These are phyloP conservation scores for Pachycephala philippinensis DNA, from an alignment of 2,113 vertebrate genomes.

Conservation along the genomic window DNA sequence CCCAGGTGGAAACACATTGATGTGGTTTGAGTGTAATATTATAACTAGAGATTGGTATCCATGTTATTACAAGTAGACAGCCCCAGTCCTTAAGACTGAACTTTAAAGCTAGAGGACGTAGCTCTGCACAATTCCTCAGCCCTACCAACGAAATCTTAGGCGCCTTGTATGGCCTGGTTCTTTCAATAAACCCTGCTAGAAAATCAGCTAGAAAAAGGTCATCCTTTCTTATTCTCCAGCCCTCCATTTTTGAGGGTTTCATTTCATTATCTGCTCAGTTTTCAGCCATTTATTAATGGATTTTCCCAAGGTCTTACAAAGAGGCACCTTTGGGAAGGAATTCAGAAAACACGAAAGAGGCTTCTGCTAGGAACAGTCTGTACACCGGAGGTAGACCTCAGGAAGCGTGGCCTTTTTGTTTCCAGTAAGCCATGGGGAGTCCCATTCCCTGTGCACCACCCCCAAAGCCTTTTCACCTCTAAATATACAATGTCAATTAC, in stretches of 20 bases:
- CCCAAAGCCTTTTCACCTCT: not conserved
- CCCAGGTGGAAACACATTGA: conserved; percentile 45
- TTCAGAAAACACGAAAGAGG: not conserved
- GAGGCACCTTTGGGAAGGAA: not conserved
- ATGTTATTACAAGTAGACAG: not conserved
- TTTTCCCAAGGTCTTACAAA: not conserved
- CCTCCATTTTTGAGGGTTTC: not conserved
- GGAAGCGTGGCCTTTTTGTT: not conserved
- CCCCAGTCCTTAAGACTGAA: not conserved
- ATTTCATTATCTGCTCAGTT: not conserved
- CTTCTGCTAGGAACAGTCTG: not conserved
- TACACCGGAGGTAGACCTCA: not conserved
- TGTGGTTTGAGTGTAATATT: conserved; percentile 53
- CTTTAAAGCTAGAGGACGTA: not conserved
- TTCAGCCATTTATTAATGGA: not conserved
- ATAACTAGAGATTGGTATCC: conserved; percentile 31
- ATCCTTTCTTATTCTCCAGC: not conserved
- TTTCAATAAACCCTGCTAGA: not conserved
- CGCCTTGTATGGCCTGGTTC: not conserved
- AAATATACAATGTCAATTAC: not conserved
- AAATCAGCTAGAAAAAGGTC: not conserved
- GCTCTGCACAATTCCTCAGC: not conserved
- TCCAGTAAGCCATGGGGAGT: not conserved
- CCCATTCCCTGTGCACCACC: not conserved
- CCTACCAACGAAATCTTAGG: not conserved